Percentiles rank a stretch among this genome's conserved stretches.
Evolutionary conservation across 2,888 invertebrate genomes (phyloP).

Genomic region (Pristionchus japonicus): DNA sequence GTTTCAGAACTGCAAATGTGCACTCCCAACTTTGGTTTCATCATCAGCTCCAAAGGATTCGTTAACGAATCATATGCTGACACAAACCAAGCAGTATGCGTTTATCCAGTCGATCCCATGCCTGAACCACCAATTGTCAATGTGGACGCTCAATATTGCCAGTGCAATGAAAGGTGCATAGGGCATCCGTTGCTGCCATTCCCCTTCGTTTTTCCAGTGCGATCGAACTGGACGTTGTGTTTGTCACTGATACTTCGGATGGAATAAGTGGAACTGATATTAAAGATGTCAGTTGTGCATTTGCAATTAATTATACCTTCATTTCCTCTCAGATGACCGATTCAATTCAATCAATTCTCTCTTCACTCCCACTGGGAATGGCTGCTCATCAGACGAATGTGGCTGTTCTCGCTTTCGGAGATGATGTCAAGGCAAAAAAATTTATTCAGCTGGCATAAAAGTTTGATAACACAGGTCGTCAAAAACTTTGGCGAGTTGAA

Average conservation of each 20-base stretch:
- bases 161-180: not conserved
- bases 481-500: not conserved
- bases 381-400: not conserved
- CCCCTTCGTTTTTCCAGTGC: not conserved
- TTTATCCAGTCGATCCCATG: not conserved
- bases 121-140: not conserved
- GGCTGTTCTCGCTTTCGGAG: not conserved
- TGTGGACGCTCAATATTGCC: not conserved
- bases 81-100: not conserved
- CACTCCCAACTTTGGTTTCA: not conserved
- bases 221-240: not conserved
- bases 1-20: not conserved
- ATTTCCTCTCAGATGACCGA: not conserved
- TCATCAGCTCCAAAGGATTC: not conserved
- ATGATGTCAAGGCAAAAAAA: not conserved
- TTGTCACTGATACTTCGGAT: not conserved
- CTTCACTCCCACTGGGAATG: not conserved
- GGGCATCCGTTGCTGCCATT: too few relatives aligned
- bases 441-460: not conserved
- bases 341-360: not conserved
- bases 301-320: not conserved
- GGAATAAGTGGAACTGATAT: not conserved
- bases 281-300: not conserved
- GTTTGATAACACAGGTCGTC: not conserved
- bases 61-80: not conserved